Base-by-base conservation (phyloP, 2,888 invertebrate genomes). In the Stegophylla sp. region DNA sequence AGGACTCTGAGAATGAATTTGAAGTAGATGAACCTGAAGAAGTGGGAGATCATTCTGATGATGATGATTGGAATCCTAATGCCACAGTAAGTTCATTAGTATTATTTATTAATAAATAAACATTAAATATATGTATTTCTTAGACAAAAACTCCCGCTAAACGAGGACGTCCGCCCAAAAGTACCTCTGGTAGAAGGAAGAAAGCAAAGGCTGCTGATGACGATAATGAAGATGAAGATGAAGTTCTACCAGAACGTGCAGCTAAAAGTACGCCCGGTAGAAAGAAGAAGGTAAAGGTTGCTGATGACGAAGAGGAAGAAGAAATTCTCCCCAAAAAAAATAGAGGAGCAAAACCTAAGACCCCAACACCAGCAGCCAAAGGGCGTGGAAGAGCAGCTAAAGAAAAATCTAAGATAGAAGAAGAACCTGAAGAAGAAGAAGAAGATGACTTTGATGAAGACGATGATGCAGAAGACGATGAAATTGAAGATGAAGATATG, bases 11-110 rank as follows among this genome's bases (percentile, higher is more conserved):
- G 82, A 83, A 85, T 81, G 85, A 85, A 81, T 85, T 84, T 82
- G 84, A 85, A 72, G 84, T 84, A n/a, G 88, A 87, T 84, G 87
- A 88, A 84, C 87, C 87, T 0, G 88, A 87, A 82, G 88, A 88
- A 84, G 86, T 87, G 59, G 86, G 86, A 84, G 87, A 86, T 83
- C 86, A 85, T 51, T 87, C 87, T n/a, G 87, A 87, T 82, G 87
- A 87, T 82, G 87, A 87, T 83, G 87, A 88, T 71, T 88, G 87
- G 87, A 86, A 85, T 64, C 86, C 87, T 34, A 86, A 85, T 82
- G 84, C 86, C 77, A 86, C 85, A 83, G 84, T 85, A 53, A 86
- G 74, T 43, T 63, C 66, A 48, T 82, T 59, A n/a, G 7, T 53
- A 13, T 59, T 41, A 17, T 17, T 34, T 26, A 12, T 61, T 41